Evolutionary conservation across 2,113 vertebrate genomes (phyloP), one percentile per base, ranked within the genome.

Genomic region (Pangasianodon hypophthalmus): DNA sequence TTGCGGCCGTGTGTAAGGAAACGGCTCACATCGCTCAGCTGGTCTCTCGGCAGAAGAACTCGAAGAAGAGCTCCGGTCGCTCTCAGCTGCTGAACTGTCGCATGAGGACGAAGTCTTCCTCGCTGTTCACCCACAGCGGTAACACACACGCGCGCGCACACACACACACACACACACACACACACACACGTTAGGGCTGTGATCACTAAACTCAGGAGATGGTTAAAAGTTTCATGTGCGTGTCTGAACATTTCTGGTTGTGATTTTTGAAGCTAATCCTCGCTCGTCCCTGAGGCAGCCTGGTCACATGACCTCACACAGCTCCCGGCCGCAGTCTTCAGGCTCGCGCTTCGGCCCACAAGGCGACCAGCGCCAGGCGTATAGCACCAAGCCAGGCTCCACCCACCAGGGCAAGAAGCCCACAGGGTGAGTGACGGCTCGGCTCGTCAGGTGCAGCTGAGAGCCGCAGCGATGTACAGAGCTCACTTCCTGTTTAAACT

Each of bases 261-360:
- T 84, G 60, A 48, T 41, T 3, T 3, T n/a, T 6, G 50, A 88
- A 99, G 98, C 95, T 73, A 96, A 93, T 79, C 97, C 97, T 29
- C 96, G 96, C 93, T 96, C 96, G 50, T 97, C 96, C 52, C 95
- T 98, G 90, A 95, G 97, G 48, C 97, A 98, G 88, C 98, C 98
- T 2, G 93, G 93, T 56, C 91, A 94, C 88, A 81, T 91, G 92
- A 95, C 85, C 54, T 84, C 41, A 73, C 90, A 89, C 93, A 83
- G 89, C 69, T 91, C 93, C 10, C 1, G 41, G 5, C 2, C 48
- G 7, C 56, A 83, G 0, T 88, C 93, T 13, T 92, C 92, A 90
- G n/a, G 64, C 32, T 5, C 90, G 29, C 90, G 62, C 9, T 85
- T 18, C 84, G 93, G 93, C 11, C 92, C 93, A 58, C 93, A 94